Base-by-base conservation (phyloP, 2,888 invertebrate species). In the Podotricha telesiphe region DNA sequence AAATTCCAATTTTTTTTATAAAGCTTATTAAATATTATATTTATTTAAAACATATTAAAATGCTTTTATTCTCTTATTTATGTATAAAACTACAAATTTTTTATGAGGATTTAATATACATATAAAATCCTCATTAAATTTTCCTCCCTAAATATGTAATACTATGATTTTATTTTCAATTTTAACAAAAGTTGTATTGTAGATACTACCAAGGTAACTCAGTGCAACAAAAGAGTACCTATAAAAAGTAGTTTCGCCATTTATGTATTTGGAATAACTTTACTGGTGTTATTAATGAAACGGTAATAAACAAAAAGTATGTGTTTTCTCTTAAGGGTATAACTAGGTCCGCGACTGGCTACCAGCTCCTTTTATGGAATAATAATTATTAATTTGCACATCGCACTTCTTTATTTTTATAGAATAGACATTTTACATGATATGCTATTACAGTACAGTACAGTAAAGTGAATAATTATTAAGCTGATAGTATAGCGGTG, bases 361-460 rank as follows among this genome's bases (percentile, higher is more conserved):
- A 13, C 48, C 15, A 50, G 75, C 73, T 71, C 88, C 87, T 69
- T 86, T 85, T 81, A 86, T 79, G 89, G 89, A 76, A 82, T 81
- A 82, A 83, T 83, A 82, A 85, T 87, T 87, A 89, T 90, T 90
- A 87, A 86, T 88, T 88, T 86, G 84, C 81, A 81, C 82, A 80
- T 83, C 80, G 53, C 63, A 55, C 58, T 58, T 47, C 47, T 37
- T 62, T 13, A 34, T 62, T 17, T 62, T 48, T 48, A 50, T 37
- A 34, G n/a, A 42, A 42, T 58, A 58, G 22, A 17, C 2, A 59
- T 22, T 59, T 42, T 40, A 42, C 11, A 20, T 17, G 47, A 61
- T 47, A 61, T 28, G 42, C 28, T 22, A 28, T 47, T 61, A 42
- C 47, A 15, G n/a, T 42, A 10, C 10, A 20, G 47, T 13, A 45